Percentiles rank a stretch among this genome's conserved stretches.
phyloP scores from a whole-genome alignment of 2,888 invertebrate genomes.

The Papilio demoleus region DNA sequence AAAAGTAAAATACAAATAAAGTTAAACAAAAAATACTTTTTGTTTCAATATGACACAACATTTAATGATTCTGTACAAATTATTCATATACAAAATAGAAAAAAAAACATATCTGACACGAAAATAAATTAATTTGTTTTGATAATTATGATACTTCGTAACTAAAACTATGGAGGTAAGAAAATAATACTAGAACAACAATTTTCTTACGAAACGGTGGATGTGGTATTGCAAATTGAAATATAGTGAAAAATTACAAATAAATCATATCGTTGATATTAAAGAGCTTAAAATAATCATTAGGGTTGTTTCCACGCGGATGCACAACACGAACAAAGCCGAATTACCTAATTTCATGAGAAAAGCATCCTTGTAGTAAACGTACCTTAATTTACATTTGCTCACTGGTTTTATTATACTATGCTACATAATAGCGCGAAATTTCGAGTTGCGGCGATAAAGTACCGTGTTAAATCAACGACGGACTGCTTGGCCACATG shows the following conservation, averaged over 20 bases:
- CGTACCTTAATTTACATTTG: neutral
- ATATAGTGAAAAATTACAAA: slow-evolving; percentile 13
- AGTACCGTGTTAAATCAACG: too few relatives aligned
- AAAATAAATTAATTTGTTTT: slow-evolving; percentile 37
- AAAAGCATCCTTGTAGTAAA: neutral
- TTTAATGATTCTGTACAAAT: slow-evolving; percentile 34
- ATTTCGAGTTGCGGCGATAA: too few relatives aligned
- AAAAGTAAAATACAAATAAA: slow-evolving; percentile 34
- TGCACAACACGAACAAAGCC: neutral
- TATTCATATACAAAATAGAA: slow-evolving; percentile 33
- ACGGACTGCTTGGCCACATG: too few relatives aligned
- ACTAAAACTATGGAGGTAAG: slow-evolving; percentile 49
- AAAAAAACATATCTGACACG: slow-evolving; percentile 21
- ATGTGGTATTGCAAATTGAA: slow-evolving; percentile 25
- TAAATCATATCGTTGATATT: neutral
- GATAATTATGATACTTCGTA: slow-evolving; percentile 31
- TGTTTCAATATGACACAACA: slow-evolving; percentile 38
- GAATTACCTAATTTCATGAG: neutral
- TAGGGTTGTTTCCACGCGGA: neutral
- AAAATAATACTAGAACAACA: slow-evolving; percentile 48
- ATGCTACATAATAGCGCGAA: too few relatives aligned
- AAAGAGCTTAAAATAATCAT: slow-evolving; percentile 1
- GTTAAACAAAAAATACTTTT: slow-evolving; percentile 5
- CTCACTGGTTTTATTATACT: too few relatives aligned
- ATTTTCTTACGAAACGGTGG: slow-evolving; percentile 37